Evolutionary conservation across 2,888 invertebrate species (phyloP).

Genomic region (Siphonodentalium dalli): DNA sequence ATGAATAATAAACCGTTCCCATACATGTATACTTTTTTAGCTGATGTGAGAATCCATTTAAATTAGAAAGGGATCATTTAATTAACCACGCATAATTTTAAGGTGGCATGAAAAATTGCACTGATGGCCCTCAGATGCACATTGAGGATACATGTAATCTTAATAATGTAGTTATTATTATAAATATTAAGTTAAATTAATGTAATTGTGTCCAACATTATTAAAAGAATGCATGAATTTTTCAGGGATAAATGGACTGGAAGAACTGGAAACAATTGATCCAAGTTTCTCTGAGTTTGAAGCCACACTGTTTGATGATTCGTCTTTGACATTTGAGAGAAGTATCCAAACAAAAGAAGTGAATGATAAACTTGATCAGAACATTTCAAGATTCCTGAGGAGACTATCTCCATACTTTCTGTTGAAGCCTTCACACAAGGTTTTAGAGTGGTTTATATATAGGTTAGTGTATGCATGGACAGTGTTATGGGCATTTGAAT

Average conservation of each 20-base stretch:
- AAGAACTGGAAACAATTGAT: constrained; percentile 80
- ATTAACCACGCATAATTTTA: too few relatives aligned
- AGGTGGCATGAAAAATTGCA: not conserved
- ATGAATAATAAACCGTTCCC: too few relatives aligned
- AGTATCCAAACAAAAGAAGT: constrained; percentile 76
- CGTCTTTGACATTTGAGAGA: constrained; percentile 81
- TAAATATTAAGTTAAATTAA: too few relatives aligned
- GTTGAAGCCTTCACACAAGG: constrained; percentile 83
- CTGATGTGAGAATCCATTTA: too few relatives aligned
- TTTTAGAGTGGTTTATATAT: constrained; percentile 93
- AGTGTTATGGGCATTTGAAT: not conserved
- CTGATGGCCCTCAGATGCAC: not conserved
- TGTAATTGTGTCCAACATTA: not conserved
- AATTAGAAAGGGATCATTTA: too few relatives aligned
- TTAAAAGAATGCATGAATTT: too few relatives aligned
- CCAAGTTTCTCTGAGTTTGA: constrained; percentile 77
- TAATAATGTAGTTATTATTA: too few relatives aligned
- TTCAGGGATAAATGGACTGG: constrained; percentile 78
- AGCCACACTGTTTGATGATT: constrained; percentile 78
- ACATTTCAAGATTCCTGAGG: constrained; percentile 80
- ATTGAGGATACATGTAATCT: not conserved
- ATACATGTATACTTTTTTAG: too few relatives aligned
- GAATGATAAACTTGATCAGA: constrained; percentile 78
- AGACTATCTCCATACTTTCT: constrained; percentile 87
- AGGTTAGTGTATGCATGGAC: constrained; percentile 68